Evolutionary conservation across 2,888 invertebrate species (phyloP).

Genomic region (Cosmopolites sordidus): DNA sequence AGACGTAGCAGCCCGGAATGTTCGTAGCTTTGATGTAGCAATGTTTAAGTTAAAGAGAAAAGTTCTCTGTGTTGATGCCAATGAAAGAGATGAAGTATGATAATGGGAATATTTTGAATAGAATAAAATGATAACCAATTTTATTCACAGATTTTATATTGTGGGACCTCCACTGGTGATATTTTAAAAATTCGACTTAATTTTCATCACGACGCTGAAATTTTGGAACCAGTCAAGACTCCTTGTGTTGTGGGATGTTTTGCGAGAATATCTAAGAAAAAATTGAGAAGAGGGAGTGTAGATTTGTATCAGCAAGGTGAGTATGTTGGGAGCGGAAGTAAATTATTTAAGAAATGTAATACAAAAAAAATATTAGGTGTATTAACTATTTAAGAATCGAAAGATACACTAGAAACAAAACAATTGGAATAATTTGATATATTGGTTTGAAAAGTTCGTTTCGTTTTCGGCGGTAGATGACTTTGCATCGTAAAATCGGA

Average conservation of each 20-base stretch:
- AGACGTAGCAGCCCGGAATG: slow-evolving; percentile 61
- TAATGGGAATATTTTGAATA: background rate
- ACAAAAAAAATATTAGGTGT: no score
- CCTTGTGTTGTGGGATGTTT: slow-evolving; percentile 63
- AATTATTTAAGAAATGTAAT: no score
- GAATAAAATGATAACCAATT: no score
- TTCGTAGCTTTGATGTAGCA: slow-evolving; percentile 62
- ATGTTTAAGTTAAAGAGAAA: slow-evolving; percentile 74
- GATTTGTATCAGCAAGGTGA: slow-evolving; percentile 59
- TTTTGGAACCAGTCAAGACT: slow-evolving; percentile 51
- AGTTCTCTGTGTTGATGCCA: slow-evolving; percentile 69
- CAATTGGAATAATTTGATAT: no score
- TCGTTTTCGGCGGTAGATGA: no score
- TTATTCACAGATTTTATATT: slow-evolving; percentile 56
- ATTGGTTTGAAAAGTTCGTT: no score
- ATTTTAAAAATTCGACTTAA: slow-evolving; percentile 59
- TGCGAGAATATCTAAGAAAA: slow-evolving; percentile 50
- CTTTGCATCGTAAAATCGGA: no score
- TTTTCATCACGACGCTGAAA: slow-evolving; percentile 56
- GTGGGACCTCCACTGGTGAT: slow-evolving; percentile 83
- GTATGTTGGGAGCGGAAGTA: no score
- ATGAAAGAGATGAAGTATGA: slow-evolving; percentile 60
- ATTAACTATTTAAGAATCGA: no score
- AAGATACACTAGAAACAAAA: no score
- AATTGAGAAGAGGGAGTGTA: slow-evolving; percentile 53